Base-by-base conservation (phyloP, 2,888 invertebrate genomes). In the Apodemia mormo region DNA sequence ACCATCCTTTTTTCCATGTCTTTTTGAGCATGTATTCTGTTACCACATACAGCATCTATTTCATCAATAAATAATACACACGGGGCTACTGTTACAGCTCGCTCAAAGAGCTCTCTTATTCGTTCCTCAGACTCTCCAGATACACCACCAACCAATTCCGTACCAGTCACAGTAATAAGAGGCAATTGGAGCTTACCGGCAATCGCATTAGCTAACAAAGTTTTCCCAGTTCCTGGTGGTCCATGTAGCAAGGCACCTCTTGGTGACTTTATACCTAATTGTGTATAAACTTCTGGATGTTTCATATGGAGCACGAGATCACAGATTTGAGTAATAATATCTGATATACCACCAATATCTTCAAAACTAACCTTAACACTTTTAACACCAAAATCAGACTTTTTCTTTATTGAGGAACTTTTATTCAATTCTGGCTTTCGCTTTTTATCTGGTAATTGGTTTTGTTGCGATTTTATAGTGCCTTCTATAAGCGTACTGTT, bases 1-100 rank as follows among this genome's bases (percentile, higher is more conserved):
- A 99, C 99, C 87, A 99, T 98, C 73, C 99, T 93, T 74, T 97
- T 95, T 84, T 99, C 99, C 99, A 99, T 99, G 81, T 98, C 99
- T 84, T 97, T 96, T 80, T 97, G 97, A 2, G 98, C 98, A 79
- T 96, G 96, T 70, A 98, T 96, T 81, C 98, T 94, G 84, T 98
- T 97, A 6, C 97, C 97, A 49, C 98, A 97, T 65, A 99, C 96
- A n/a, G 98, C 96, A 93, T 99, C 99, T 72, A 99, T 97, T 92
- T 99, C 99, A 90, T 99, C 99, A 74, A 99, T 96, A 82, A 99
- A 98, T 56, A 99, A 88, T 14, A 99, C 95, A 84, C 97, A 97
- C 0, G 98, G 98, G 10, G 97, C 95, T 71, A 94, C 87, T 68
- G 95, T 90, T 8, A 94, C 85, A 1, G 99, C 98, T 82, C 96